Evolutionary conservation across 2,888 invertebrate genomes (phyloP), one percentile per base, ranked within the genome.

Genomic region (Aromia moschata): DNA sequence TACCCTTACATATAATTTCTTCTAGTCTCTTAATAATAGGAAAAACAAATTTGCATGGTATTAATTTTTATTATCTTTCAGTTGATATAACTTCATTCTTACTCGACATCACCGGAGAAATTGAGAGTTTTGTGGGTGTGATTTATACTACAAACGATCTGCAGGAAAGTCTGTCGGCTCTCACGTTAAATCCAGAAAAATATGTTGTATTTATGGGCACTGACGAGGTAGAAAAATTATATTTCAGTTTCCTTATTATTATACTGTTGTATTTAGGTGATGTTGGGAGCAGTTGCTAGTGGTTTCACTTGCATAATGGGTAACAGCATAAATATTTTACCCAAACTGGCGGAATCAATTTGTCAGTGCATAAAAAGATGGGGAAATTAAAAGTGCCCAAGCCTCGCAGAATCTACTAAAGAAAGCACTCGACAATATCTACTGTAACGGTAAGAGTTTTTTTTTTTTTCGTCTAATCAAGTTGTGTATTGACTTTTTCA

Each of bases 231-330:
- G 59, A 56, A 25, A 38, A n/a, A 2, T n/a, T 54, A 41, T 43
- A 38, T 72, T 7, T n/a, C n/a, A n/a, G n/a, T n/a, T n/a, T n/a
- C n/a, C n/a, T n/a, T n/a, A n/a, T n/a, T n/a, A n/a, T n/a, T n/a
- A n/a, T n/a, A n/a, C n/a, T n/a, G n/a, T n/a, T n/a, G n/a, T n/a
- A n/a, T n/a, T n/a, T 72, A 90, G 90, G 80, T 91, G 11, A 78
- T 91, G 65, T 84, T 87, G 0, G 88, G 88, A 25, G 91, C 87
- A 0, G 84, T 86, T 10, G 80, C 87, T 0, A 76, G 89, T 5
- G 92, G 92, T 31, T 88, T 92, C 70, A 86, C 87, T 69, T 90
- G 91, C 10, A 85, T 87, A 38, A 91, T 92, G 68, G 86, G 89
- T 33, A 90, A 91, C 0, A 83, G 88, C 2, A 84, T 87, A 61